phyloP scores from a whole-genome alignment of 2,113 vertebrate species.

The Cynopterus brachyotis region DNA sequence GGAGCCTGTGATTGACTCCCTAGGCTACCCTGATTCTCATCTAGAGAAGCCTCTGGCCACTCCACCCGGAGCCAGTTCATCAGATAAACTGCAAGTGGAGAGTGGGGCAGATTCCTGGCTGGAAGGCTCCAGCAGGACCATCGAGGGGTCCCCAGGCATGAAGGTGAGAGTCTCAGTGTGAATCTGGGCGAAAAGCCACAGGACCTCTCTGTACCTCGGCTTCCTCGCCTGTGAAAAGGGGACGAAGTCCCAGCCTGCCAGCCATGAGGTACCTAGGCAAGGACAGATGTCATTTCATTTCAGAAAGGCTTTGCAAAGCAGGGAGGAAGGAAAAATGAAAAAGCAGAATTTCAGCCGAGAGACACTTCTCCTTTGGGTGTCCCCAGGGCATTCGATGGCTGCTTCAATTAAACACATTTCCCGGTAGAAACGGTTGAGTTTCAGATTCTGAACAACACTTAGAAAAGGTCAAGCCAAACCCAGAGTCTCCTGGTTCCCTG shows the following conservation, averaged over 20 bases:
- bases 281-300: neutral
- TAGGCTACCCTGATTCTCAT: neutral
- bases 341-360: neutral
- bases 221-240: neutral
- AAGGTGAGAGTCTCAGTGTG: neutral
- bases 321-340: neutral
- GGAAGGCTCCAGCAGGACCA: neutral
- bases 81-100: neutral
- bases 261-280: neutral
- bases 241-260: neutral
- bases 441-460: constrained; percentile 21
- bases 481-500: neutral
- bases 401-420: neutral
- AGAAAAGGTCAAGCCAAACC: neutral
- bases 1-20: neutral
- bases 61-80: neutral
- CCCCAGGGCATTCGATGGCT: neutral
- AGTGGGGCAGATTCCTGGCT: neutral
- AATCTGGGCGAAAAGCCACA: neutral
- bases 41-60: neutral
- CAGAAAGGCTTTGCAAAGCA: neutral
- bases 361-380: neutral
- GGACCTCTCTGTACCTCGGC: neutral
- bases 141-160: too few species aligned
- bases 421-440: neutral